Evolutionary conservation across 2,888 invertebrate genomes (phyloP).

Genomic region (Noctua janthina): DNA sequence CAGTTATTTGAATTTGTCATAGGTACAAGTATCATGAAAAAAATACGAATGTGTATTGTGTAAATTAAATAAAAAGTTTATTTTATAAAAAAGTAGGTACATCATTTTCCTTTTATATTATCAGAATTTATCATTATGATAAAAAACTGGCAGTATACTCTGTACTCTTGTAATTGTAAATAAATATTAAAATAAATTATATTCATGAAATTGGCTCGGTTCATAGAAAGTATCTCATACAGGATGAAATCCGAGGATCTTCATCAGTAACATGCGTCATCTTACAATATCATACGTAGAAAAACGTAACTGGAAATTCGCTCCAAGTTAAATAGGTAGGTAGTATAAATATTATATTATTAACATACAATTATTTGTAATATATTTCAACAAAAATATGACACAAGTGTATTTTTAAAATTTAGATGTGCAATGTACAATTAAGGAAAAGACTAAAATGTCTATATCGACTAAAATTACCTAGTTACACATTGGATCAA

Average conservation of each 20-base stretch:
- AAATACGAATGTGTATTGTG: constrained; percentile 22
- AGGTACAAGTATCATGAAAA: constrained; percentile 59
- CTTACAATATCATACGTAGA: constrained; percentile 48
- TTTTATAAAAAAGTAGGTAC: constrained; percentile 45
- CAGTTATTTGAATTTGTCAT: constrained; percentile 57
- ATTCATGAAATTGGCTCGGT: constrained; percentile 65
- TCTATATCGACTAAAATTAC: constrained; percentile 42
- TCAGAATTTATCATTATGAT: constrained; percentile 41
- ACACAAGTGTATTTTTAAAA: constrained; percentile 37
- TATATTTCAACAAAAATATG: constrained; percentile 53
- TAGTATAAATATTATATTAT: constrained; percentile 28
- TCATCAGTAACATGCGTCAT: constrained; percentile 45
- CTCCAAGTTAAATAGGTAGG: constrained; percentile 52
- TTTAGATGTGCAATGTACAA: constrained; percentile 51
- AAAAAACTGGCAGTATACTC: constrained; percentile 58
- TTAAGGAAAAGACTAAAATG: constrained; percentile 50
- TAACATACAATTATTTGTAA: constrained; percentile 43
- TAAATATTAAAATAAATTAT: constrained; percentile 67
- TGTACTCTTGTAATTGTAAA: constrained; percentile 55
- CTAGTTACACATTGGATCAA: constrained; percentile 47
- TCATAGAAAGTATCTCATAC: constrained; percentile 52
- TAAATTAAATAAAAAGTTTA: constrained; percentile 37
- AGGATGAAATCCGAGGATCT: constrained; percentile 39
- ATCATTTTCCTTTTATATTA: constrained; percentile 23
- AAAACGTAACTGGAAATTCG: constrained; percentile 50